Conservation (phyloP, 35 echinoderm and acorn worm genomes). For the Amphiura filiformis region DNA sequence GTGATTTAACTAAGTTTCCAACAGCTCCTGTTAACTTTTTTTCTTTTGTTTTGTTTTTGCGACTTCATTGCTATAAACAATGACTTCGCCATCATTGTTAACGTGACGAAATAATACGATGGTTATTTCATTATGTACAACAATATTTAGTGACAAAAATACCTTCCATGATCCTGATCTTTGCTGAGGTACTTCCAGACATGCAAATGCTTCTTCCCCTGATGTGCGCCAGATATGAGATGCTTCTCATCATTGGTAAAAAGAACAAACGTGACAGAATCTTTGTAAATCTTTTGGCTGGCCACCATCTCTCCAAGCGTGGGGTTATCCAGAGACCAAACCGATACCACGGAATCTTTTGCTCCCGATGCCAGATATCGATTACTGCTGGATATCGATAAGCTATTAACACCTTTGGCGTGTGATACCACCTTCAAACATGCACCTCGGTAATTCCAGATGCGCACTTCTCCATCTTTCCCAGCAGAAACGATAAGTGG, state of each 20-base stretch:
- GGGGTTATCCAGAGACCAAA: background rate
- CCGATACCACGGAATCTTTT: background rate
- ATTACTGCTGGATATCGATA: background rate
- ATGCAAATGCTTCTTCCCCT: constrained; percentile 52
- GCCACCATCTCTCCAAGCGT: background rate
- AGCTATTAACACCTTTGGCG: background rate
- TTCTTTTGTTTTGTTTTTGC: no score
- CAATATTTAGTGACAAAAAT: no score
- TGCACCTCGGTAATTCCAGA: background rate
- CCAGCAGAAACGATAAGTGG: background rate
- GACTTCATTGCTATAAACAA: no score
- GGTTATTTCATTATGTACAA: no score
- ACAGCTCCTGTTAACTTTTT: no score
- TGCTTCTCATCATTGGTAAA: constrained; percentile 40
- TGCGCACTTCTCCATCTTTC: background rate
- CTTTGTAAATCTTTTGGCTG: background rate
- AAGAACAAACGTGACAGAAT: background rate
- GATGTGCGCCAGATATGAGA: constrained; percentile 49
- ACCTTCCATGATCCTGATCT: background rate
- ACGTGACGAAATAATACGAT: no score
- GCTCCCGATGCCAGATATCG: background rate
- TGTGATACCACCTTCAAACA: background rate
- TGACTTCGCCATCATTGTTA: no score
- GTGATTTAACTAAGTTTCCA: no score
- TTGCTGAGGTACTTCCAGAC: constrained; percentile 39